phyloP scores from a whole-genome alignment of 2,888 invertebrate species.

The Drosophila putrida region DNA sequence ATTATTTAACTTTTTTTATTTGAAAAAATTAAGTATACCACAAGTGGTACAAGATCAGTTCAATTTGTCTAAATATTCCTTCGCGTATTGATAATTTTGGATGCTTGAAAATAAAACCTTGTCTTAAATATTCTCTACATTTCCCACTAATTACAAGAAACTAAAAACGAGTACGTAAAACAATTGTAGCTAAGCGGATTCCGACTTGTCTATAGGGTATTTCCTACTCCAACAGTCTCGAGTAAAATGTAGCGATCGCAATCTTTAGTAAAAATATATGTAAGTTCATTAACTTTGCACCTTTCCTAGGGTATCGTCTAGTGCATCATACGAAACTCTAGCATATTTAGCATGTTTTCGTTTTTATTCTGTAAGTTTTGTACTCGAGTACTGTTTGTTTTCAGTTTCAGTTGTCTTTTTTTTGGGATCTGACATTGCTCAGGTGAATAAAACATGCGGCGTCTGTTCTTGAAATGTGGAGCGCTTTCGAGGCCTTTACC shows the following conservation, averaged over 20 bases:
- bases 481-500: constrained; percentile 61
- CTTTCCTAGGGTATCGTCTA: not conserved
- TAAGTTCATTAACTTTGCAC: not conserved
- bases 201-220: constrained; percentile 12
- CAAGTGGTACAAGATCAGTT: too few relatives aligned
- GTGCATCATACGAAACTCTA: not conserved
- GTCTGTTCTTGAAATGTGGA: constrained; percentile 69
- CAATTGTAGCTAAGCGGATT: too few relatives aligned
- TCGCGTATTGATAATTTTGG: too few relatives aligned
- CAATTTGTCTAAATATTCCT: too few relatives aligned
- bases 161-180: too few relatives aligned
- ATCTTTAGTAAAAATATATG: not conserved
- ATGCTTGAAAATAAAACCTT: too few relatives aligned
- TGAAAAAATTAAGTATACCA: too few relatives aligned
- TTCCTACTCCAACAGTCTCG: not conserved
- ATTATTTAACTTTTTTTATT: too few relatives aligned
- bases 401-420: constrained; percentile 44
- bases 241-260: not conserved
- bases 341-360: not conserved
- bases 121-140: too few relatives aligned
- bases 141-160: too few relatives aligned
- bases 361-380: constrained; percentile 20
- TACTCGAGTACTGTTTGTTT: constrained; percentile 43
- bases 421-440: constrained; percentile 62
- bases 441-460: constrained; percentile 70